Evolutionary conservation across 2,113 vertebrate genomes (phyloP).

Genomic region (Excalfactoria chinensis): DNA sequence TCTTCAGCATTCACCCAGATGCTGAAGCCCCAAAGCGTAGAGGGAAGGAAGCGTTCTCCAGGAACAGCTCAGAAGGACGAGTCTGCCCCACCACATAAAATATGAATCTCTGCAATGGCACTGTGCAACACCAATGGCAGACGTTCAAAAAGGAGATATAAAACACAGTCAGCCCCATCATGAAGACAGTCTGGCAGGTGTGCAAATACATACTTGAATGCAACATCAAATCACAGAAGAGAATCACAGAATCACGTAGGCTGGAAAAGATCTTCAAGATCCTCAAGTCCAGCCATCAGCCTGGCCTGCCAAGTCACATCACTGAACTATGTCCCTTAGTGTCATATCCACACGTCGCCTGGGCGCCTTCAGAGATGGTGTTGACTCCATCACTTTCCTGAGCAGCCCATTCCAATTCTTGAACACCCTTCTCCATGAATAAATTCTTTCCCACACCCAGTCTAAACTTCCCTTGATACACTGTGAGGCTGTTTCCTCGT

Average conservation of each 20-base stretch:
- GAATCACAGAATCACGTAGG: not conserved
- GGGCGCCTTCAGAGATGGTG: not conserved
- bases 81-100: fast-evolving
- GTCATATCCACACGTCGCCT: not conserved
- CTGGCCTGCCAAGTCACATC: not conserved
- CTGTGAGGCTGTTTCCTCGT: not conserved
- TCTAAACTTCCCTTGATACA: not conserved
- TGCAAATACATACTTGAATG: not conserved
- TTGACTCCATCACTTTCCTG: not conserved
- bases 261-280: not conserved
- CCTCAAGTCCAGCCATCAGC: not conserved
- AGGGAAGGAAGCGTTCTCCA: not conserved
- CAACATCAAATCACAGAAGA: not conserved
- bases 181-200: fast-evolving
- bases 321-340: not conserved
- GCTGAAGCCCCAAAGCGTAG: not conserved
- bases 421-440: not conserved
- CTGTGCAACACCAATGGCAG: not conserved
- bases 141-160: not conserved
- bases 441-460: not conserved
- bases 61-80: not conserved
- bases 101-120: not conserved
- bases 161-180: not conserved
- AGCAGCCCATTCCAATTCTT: not conserved
- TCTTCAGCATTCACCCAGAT: not conserved